A percentile compares a stretch with the other conserved stretches of the same genome.
Conservation (phyloP, 1,140 invertebrate species). For the Drosophila takahashii region DNA sequence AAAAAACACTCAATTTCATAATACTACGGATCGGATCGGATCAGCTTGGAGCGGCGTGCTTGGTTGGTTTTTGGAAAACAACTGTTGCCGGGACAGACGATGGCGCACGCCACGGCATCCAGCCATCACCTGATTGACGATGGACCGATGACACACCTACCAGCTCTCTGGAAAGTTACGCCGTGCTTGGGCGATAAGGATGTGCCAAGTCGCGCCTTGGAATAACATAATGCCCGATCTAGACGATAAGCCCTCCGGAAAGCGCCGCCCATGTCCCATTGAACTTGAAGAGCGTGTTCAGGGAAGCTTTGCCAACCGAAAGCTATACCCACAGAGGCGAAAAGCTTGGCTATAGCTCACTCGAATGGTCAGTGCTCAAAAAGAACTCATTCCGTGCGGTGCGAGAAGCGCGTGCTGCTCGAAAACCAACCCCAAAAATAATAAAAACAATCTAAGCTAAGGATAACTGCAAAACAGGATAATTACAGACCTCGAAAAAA, state of each 20-base stretch:
- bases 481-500: constrained; percentile 20
- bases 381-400: constrained; percentile 68
- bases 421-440: constrained; percentile 30
- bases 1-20: constrained; percentile 12
- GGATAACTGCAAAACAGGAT: constrained; percentile 49
- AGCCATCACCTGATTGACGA: constrained; percentile 48
- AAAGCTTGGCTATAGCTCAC: constrained; percentile 46
- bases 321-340: constrained; percentile 43
- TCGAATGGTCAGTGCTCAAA: constrained; percentile 61
- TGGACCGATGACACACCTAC: constrained; percentile 45
- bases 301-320: constrained; percentile 36
- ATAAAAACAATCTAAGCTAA: constrained; percentile 49
- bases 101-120: constrained; percentile 41
- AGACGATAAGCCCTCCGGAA: constrained; percentile 50
- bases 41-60: constrained; percentile 34
- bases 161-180: constrained; percentile 53
- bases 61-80: constrained; percentile 19
- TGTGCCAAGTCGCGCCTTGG: constrained; percentile 32
- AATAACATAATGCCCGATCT: constrained; percentile 19
- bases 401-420: constrained; percentile 50
- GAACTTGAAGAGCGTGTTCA: constrained; percentile 36
- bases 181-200: constrained; percentile 52
- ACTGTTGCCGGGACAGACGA: constrained; percentile 44
- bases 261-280: constrained; percentile 18
- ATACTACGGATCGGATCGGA: constrained; percentile 5